These are phyloP conservation scores for Saccopteryx bilineata DNA, from an alignment of 2,113 vertebrate species.

Conservation along the genomic window DNA sequence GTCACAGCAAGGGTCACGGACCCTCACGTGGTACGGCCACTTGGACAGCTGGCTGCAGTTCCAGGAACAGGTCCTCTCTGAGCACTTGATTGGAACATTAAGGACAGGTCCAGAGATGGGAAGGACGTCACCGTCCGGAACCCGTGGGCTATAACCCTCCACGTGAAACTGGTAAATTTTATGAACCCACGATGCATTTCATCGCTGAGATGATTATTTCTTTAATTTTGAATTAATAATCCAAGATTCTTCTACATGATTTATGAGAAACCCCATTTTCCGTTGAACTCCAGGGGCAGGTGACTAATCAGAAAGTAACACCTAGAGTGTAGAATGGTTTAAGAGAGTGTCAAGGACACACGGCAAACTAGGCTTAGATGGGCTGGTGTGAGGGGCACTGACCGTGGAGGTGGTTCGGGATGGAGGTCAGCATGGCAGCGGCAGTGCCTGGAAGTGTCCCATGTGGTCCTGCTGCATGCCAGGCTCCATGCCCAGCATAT, in stretches of 20 bases:
- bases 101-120: accelerated
- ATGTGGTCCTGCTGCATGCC: neutral
- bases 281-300: constrained; percentile 18
- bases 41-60: no score
- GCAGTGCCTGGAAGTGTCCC: accelerated
- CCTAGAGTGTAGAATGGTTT: neutral
- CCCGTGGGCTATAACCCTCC: neutral
- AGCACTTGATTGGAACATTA: accelerated
- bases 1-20: neutral
- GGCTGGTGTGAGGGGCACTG: accelerated
- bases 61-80: neutral
- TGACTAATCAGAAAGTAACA: constrained; percentile 53
- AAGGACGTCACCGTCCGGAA: accelerated
- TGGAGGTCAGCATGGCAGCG: accelerated
- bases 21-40: neutral
- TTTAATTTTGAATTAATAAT: constrained; percentile 78
- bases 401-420: neutral
- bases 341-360: neutral
- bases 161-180: constrained; percentile 17
- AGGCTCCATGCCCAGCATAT: accelerated
- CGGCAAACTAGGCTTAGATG: accelerated
- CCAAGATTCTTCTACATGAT: constrained; percentile 53
- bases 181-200: constrained; percentile 33
- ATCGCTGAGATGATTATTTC: constrained; percentile 33
- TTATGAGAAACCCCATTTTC: constrained; percentile 62